Base-by-base conservation (phyloP, 2,888 invertebrate species). In the Heteromurus nitidus region DNA sequence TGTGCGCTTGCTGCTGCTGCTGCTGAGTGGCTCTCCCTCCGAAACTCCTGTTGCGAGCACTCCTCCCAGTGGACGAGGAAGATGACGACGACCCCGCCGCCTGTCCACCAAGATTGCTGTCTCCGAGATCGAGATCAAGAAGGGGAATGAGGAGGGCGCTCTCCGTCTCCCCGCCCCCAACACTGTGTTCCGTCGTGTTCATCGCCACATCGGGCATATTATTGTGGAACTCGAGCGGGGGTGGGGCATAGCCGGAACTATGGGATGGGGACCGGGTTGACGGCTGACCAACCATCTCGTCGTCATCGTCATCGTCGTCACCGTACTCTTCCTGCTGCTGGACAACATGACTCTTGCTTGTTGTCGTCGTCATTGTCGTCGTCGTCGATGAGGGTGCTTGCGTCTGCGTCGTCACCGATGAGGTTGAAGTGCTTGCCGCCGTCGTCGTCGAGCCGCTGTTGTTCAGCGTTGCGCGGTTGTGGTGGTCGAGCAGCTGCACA, bases 201-300 rank as follows among this genome's bases (percentile, higher is more conserved):
- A 55, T 22, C 1, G 74, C 74, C 1, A 74, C 74, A 64, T 74
- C 74, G 22, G 74, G 74, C 74, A 74, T 74, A 53, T 74, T 72
- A 9, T 60, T 74, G 65, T 74, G 74, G 74, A 74, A 74, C 22
- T 74, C 74, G 2, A 36, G 64, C 9, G 73, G 73, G 1, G 73
- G 73, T 18, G 70, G 70, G 1, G 62, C 58, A n/a, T n/a, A n/a
- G n/a, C n/a, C n/a, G 47, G 55, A n/a, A n/a, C n/a, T n/a, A n/a
- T 55, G 55, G 3, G 42, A 7, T 72, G 44, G 62, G 18, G 53
- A 31, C 36, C 42, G 53, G 16, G 55, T 55, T 18, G 22, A 1
- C 22, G 47, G 20, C 36, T 5, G 36, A 9, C 7, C 36, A 13
- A 13, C 13, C 13, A 36, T 36, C 13, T 47, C 30, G 30, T 55